Conservation (phyloP, 2,888 invertebrate species). For the Drosophila fulvimacula region DNA sequence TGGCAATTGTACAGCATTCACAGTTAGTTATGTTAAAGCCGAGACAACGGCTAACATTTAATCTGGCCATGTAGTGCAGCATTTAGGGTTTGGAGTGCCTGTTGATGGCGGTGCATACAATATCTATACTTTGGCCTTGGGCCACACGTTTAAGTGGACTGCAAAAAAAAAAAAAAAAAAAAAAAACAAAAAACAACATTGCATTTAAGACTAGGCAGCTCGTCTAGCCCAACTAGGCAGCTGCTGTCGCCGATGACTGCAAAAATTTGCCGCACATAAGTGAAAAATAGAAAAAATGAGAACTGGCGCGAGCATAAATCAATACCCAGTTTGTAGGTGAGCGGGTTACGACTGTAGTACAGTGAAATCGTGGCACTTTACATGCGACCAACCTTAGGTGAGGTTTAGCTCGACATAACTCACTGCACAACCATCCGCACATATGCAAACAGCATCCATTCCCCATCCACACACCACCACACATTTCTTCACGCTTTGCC, state of each 20-base stretch:
- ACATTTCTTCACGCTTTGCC: neutral
- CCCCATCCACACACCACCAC: neutral
- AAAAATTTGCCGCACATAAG: constrained; percentile 47
- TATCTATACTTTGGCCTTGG: constrained; percentile 55
- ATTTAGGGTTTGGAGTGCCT: constrained; percentile 64
- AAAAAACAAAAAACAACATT: constrained; percentile 24
- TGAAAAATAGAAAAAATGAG: constrained; percentile 60
- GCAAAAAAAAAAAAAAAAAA: constrained; percentile 12
- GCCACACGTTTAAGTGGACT: constrained; percentile 43
- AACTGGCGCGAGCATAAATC: constrained; percentile 68
- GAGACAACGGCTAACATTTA: constrained; percentile 38
- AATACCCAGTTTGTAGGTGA: constrained; percentile 45
- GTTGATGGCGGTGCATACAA: constrained; percentile 53
- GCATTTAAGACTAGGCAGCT: constrained; percentile 46
- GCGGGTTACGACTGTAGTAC: constrained; percentile 7
- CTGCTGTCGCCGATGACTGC: constrained; percentile 53
- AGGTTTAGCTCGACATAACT: constrained; percentile 32
- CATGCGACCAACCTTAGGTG: constrained; percentile 15
- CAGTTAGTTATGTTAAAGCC: constrained; percentile 41
- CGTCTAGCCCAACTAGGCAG: constrained; percentile 17
- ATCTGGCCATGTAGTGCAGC: constrained; percentile 36
- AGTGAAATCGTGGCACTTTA: constrained; percentile 36
- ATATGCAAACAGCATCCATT: neutral
- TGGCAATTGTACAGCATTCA: constrained; percentile 23
- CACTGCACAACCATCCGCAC: constrained; percentile 21